Percentiles rank a stretch among this genome's conserved stretches.
These are phyloP conservation scores for Eumacrocentrus americanus DNA, from an alignment of 2,888 invertebrate genomes.

Conservation along the genomic window DNA sequence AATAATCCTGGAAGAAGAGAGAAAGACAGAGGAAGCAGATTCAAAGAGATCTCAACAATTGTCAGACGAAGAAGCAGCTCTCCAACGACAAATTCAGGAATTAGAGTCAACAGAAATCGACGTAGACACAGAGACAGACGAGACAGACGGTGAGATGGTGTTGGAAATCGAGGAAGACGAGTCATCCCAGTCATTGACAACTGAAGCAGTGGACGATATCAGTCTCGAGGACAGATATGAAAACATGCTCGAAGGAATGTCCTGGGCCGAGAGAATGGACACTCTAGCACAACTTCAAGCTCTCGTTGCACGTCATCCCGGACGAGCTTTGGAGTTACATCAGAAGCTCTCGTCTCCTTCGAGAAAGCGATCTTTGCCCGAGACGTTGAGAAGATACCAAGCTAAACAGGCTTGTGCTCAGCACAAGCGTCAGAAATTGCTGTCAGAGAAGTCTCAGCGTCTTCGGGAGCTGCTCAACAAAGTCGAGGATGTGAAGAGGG, in stretches of 20 bases:
- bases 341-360: conserved; percentile 93
- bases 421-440: conserved; percentile 79
- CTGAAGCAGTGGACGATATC: conserved; percentile 47
- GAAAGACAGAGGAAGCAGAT: conserved; percentile 71
- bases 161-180: conserved; percentile 61
- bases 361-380: conserved; percentile 81
- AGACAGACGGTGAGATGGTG: conserved; percentile 74
- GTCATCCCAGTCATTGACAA: conserved; percentile 27
- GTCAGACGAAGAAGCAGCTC: conserved; percentile 76
- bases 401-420: conserved; percentile 92
- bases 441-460: conserved; percentile 83
- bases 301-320: conserved; percentile 86
- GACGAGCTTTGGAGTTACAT: conserved; percentile 88
- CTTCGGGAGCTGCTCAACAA: conserved; percentile 85
- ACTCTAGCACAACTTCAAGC: conserved; percentile 79
- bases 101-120: conserved; percentile 76
- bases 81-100: conserved; percentile 79
- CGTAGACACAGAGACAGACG: conserved; percentile 82
- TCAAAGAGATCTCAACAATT: conserved; percentile 70
- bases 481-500: conserved; percentile 82
- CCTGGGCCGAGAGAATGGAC: conserved; percentile 86
- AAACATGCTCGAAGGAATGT: conserved; percentile 67
- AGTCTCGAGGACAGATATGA: conserved; percentile 59
- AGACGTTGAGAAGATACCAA: conserved; percentile 80
- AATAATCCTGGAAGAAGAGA: conserved; percentile 59